A percentile compares a stretch with the other conserved stretches of the same genome.
Conservation (phyloP, 92 coral and sea anemone genomes). For the Paramuricea clavata region DNA sequence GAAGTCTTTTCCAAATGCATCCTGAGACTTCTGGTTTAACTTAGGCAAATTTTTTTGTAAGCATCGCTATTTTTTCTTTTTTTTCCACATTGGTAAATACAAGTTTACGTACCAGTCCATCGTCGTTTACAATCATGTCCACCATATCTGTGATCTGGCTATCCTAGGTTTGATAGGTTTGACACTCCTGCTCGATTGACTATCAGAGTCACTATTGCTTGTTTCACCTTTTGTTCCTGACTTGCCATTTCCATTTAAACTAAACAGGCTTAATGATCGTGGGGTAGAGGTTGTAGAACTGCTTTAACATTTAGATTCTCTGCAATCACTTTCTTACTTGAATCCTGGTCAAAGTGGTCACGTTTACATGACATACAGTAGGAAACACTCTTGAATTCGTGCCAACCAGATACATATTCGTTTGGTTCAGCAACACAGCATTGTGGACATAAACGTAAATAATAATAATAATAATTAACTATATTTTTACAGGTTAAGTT, state of each 20-base stretch:
- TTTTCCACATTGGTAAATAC: slow-evolving; percentile 71
- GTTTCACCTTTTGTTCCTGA: slow-evolving; percentile 38
- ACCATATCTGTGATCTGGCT: slow-evolving; percentile 64
- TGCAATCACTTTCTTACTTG: neutral
- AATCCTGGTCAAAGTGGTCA: slow-evolving; percentile 39
- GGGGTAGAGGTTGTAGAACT: slow-evolving; percentile 30
- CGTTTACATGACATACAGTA: slow-evolving; percentile 47
- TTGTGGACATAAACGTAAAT: slow-evolving; percentile 33
- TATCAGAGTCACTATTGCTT: slow-evolving; percentile 3
- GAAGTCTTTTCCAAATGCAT: slow-evolving; percentile 57
- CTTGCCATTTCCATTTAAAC: slow-evolving; percentile 38
- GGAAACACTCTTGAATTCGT: slow-evolving; percentile 42
- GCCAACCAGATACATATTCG: slow-evolving; percentile 36
- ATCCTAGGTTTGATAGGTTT: slow-evolving; percentile 18
- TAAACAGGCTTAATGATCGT: slow-evolving; percentile 34
- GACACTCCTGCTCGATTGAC: neutral
- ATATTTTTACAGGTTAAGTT: no score
- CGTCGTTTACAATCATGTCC: slow-evolving; percentile 59
- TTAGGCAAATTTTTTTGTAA: slow-evolving; percentile 50
- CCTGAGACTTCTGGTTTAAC: slow-evolving; percentile 49
- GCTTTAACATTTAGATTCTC: slow-evolving; percentile 20
- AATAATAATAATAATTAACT: no score
- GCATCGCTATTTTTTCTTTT: slow-evolving; percentile 66
- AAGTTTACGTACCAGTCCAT: slow-evolving; percentile 49
- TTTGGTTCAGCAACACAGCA: slow-evolving; percentile 43